Evolutionary conservation across 2,888 invertebrate genomes (phyloP).

Genomic region (Tetragnatha montana): DNA sequence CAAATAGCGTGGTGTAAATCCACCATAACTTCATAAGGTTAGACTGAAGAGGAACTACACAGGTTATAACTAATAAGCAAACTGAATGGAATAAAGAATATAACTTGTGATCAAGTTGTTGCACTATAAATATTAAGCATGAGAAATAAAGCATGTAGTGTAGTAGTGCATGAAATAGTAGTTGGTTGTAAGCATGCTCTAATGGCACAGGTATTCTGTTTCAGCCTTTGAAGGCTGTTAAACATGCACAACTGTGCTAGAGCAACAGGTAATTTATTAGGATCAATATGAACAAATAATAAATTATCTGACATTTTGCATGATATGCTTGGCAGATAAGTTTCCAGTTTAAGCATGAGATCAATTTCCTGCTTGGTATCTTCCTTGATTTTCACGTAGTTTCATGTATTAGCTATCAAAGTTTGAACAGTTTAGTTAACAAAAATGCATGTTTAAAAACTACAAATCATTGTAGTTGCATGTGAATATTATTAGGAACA

Average conservation of each 20-base stretch:
- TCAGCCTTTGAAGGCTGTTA: constrained; percentile 51
- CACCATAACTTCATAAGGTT: no score
- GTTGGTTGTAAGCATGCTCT: neutral
- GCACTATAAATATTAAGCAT: no score
- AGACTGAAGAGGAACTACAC: no score
- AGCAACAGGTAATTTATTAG: constrained; percentile 26
- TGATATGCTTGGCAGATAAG: neutral
- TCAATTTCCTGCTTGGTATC: neutral
- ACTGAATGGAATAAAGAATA: neutral
- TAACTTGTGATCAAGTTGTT: no score
- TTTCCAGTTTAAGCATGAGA: neutral
- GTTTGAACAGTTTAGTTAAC: neutral
- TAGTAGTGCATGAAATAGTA: neutral
- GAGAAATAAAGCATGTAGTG: no score
- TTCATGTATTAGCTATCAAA: no score
- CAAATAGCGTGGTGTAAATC: no score
- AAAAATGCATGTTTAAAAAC: no score
- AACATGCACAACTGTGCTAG: constrained; percentile 69
- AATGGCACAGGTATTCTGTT: constrained; percentile 52
- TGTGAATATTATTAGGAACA: no score
- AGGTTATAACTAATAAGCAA: no score
- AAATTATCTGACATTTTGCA: neutral
- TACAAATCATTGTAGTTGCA: no score
- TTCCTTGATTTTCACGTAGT: neutral
- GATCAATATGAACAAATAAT: neutral